A percentile compares a stretch with the other conserved stretches of the same genome.
Evolutionary conservation across 2,797 vertebrate genomes (phyloP).

Genomic region (Anguilla megastoma): DNA sequence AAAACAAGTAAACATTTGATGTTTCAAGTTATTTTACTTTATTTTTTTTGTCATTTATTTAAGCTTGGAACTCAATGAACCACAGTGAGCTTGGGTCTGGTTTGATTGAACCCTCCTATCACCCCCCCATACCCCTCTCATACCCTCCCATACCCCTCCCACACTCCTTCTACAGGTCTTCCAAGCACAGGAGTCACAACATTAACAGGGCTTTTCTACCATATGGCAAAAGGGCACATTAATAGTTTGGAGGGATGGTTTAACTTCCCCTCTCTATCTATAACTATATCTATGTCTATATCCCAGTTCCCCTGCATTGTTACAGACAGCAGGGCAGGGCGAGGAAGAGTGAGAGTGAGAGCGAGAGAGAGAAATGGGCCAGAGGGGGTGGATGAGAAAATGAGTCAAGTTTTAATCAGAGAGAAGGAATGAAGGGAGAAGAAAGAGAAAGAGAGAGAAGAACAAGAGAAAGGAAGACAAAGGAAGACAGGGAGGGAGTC

Average conservation of each 20-base stretch:
- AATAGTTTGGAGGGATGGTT: conserved; percentile 37
- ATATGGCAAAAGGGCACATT: conserved; percentile 16
- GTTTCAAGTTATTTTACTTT: background rate
- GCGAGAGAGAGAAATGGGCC: conserved; percentile 11
- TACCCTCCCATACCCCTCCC: background rate
- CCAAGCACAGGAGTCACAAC: background rate
- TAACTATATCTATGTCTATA: background rate
- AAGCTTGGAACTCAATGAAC: background rate
- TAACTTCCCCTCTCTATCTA: conserved; percentile 46
- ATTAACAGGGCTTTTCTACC: background rate
- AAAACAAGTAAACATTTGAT: background rate
- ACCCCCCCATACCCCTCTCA: background rate
- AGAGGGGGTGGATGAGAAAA: background rate
- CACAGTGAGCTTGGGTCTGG: background rate
- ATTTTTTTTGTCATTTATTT: background rate
- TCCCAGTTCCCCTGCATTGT: conserved; percentile 63
- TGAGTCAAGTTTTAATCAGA: background rate
- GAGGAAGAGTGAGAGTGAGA: conserved; percentile 29
- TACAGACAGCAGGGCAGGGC: conserved; percentile 62
- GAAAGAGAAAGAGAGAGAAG: background rate
- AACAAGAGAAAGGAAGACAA: background rate
- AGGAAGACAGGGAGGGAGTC: conserved; percentile 9
- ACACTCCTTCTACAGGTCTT: background rate
- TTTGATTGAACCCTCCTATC: background rate
- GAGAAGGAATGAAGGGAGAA: conserved; percentile 11